phyloP scores from a whole-genome alignment of 2,113 vertebrate genomes.

The Pseudorhombus dupliciocellatus region DNA sequence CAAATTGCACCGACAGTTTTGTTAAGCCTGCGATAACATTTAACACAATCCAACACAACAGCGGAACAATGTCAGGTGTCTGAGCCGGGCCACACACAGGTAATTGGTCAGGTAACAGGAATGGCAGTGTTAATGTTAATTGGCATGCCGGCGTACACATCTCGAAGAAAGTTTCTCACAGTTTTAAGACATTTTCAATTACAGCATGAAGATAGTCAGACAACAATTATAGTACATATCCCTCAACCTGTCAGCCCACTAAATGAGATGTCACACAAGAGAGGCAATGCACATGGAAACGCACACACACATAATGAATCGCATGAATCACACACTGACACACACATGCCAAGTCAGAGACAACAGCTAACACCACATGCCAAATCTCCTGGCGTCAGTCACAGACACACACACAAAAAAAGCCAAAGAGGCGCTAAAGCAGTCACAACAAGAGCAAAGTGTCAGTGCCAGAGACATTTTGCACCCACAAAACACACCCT shows the following conservation, averaged over 20 bases:
- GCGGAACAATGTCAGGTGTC: not conserved
- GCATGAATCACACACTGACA: conserved; percentile 6
- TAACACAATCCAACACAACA: not conserved
- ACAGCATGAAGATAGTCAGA: conserved; percentile 62
- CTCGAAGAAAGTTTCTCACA: conserved; percentile 48
- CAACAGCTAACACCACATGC: not conserved
- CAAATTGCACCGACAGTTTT: not conserved
- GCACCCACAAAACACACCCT: conserved; percentile 38
- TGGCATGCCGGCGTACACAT: conserved; percentile 46
- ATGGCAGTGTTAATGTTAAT: conserved; percentile 52
- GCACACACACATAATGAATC: conserved; percentile 38
- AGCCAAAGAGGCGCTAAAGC: conserved; percentile 18
- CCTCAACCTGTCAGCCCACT: conserved; percentile 62
- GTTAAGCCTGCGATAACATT: not conserved
- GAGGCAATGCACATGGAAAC: conserved; percentile 12
- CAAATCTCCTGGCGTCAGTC: conserved; percentile 12
- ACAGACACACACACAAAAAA: conserved; percentile 2
- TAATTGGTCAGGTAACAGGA: conserved; percentile 47
- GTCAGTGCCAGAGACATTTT: conserved; percentile 44
- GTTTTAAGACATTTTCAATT: conserved; percentile 73
- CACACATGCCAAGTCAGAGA: not conserved
- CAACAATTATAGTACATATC: conserved; percentile 72
- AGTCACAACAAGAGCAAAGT: conserved; percentile 19
- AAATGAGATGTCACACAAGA: conserved; percentile 66
- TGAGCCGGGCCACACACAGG: not conserved